phyloP scores from a whole-genome alignment of 1,140 invertebrate genomes.

The Gryllus bimaculatus region DNA sequence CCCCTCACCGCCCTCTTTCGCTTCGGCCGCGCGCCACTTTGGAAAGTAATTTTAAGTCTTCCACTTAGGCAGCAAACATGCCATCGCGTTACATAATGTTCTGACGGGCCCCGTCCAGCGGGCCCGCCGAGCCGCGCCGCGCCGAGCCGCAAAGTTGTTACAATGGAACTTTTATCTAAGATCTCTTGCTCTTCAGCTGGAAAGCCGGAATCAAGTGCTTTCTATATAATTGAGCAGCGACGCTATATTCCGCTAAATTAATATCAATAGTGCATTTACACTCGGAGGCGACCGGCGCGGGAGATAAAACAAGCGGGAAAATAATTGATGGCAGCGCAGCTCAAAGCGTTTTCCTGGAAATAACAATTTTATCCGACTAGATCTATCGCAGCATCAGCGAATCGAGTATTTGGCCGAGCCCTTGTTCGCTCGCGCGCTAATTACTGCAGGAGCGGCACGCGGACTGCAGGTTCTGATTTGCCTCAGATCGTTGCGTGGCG shows the following conservation, averaged over 20 bases:
- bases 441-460: no score
- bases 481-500: no score
- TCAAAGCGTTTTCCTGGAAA: no score
- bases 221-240: not conserved
- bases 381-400: no score
- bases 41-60: not conserved
- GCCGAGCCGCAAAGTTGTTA: not conserved
- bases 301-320: no score
- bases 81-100: not conserved
- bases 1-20: not conserved
- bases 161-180: not conserved
- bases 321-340: no score
- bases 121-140: no score
- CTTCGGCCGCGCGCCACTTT: not conserved
- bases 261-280: not conserved
- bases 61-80: not conserved
- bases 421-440: no score
- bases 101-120: not conserved
- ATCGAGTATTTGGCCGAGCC: no score
- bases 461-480: no score
- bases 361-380: no score
- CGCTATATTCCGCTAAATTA: not conserved
- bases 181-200: not conserved
- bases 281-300: not conserved
- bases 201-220: not conserved